Conservation (phyloP, 2,797 vertebrate species). For the Tragopan temminckii region DNA sequence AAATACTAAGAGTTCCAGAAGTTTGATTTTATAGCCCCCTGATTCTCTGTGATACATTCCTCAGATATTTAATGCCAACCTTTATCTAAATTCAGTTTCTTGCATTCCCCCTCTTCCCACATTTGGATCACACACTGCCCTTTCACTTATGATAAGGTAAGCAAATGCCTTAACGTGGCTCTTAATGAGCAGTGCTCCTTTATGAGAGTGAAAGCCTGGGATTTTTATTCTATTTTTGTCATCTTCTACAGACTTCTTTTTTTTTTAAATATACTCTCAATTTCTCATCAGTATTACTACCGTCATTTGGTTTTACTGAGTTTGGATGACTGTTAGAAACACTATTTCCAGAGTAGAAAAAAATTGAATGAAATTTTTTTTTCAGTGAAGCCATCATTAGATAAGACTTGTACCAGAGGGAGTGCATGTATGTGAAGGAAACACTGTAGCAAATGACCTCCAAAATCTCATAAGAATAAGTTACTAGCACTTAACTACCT, state of each 20-base stretch:
- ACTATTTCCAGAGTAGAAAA: background rate
- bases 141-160: background rate
- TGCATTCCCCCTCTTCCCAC: background rate
- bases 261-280: background rate
- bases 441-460: background rate
- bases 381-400: background rate
- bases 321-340: background rate
- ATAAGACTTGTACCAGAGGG: background rate
- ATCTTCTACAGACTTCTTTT: background rate
- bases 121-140: rapidly evolving
- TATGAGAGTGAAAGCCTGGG: background rate
- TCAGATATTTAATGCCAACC: background rate
- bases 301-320: background rate
- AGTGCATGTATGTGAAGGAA: background rate
- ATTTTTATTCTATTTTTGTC: background rate
- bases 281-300: background rate
- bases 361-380: background rate
- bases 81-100: background rate
- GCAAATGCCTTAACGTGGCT: background rate
- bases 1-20: background rate
- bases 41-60: background rate
- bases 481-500: background rate
- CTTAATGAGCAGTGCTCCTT: background rate
- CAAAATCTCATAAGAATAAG: background rate
- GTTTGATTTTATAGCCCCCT: background rate